Evolutionary conservation across 2,888 invertebrate genomes (phyloP).

Genomic region (Tipula confusa): DNA sequence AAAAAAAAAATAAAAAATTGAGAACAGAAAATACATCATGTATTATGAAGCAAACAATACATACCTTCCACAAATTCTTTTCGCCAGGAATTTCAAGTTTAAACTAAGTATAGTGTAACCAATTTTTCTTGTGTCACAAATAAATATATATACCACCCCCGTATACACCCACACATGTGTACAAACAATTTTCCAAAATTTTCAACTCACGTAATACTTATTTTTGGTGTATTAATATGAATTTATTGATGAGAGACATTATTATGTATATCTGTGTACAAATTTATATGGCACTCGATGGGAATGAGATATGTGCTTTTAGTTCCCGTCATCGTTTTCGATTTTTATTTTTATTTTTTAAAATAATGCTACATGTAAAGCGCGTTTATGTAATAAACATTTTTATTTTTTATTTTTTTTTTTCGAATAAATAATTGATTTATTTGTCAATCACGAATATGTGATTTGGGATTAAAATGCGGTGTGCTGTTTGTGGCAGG

Average conservation of each 20-base stretch:
- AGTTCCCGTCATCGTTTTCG: not conserved
- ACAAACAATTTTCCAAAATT: not conserved
- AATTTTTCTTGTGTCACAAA: not conserved
- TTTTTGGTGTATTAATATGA: not conserved
- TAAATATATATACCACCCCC: too few species aligned
- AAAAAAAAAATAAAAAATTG: not conserved
- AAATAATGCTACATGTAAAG: not conserved
- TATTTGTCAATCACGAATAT: conserved; percentile 20
- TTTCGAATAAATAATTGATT: conserved; percentile 4
- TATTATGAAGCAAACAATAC: conserved; percentile 8
- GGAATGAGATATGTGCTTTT: not conserved
- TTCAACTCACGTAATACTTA: conserved; percentile 12
- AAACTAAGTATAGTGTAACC: not conserved
- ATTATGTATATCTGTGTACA: not conserved
- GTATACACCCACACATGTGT: not conserved
- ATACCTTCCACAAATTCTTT: not conserved
- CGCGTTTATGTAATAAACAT: not conserved
- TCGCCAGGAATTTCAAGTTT: conserved; percentile 6
- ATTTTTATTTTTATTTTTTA: too few species aligned
- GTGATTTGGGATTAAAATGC: not conserved
- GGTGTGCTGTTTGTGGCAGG: not conserved
- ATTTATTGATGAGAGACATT: conserved; percentile 7
- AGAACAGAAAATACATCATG: not conserved
- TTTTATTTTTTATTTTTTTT: not conserved
- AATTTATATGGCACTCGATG: not conserved